Percentiles rank a stretch among this genome's conserved stretches.
phyloP scores from a whole-genome alignment of 64 coral and sea anemone genomes.

The Montipora foliosa region DNA sequence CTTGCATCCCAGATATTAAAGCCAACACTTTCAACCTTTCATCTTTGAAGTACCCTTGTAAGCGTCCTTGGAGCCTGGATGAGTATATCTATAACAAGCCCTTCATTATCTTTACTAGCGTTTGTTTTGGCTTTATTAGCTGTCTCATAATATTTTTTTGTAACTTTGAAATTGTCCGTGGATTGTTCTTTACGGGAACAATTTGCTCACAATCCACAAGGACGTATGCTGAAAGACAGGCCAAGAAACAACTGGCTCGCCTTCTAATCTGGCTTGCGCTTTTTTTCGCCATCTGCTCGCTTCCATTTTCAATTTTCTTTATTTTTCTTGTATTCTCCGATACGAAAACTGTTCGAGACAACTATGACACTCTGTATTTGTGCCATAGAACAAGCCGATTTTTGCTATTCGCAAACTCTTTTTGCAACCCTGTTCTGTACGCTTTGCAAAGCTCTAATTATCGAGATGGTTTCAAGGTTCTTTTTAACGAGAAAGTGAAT shows the following conservation, averaged over 20 bases:
- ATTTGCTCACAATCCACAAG: constrained; percentile 24
- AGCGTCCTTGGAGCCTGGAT: constrained; percentile 43
- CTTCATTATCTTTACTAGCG: constrained; percentile 33
- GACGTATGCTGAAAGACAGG: constrained; percentile 4
- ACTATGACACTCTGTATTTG: constrained; percentile 2
- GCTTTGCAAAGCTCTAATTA: constrained; percentile 41
- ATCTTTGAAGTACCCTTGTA: constrained; percentile 15
- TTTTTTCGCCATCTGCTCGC: constrained; percentile 27
- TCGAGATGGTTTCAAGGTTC: not conserved
- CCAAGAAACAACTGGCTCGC: constrained; percentile 39
- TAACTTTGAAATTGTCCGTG: constrained; percentile 45
- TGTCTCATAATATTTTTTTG: constrained; percentile 28
- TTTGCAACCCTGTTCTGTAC: constrained; percentile 45
- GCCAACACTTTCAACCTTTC: constrained; percentile 9
- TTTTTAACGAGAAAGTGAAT: not conserved
- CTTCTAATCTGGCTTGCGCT: constrained; percentile 33
- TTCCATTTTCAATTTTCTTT: constrained; percentile 29
- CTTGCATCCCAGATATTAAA: constrained; percentile 42
- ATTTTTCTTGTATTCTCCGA: not conserved
- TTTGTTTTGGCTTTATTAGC: constrained; percentile 18
- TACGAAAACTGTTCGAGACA: not conserved
- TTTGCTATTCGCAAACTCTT: constrained; percentile 47
- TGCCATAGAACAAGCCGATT: constrained; percentile 13
- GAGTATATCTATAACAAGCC: constrained; percentile 26
- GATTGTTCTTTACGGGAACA: constrained; percentile 55